Percentiles rank a stretch among this genome's conserved stretches.
phyloP scores from a whole-genome alignment of 1,140 invertebrate genomes.

The Brachionus sp. region DNA sequence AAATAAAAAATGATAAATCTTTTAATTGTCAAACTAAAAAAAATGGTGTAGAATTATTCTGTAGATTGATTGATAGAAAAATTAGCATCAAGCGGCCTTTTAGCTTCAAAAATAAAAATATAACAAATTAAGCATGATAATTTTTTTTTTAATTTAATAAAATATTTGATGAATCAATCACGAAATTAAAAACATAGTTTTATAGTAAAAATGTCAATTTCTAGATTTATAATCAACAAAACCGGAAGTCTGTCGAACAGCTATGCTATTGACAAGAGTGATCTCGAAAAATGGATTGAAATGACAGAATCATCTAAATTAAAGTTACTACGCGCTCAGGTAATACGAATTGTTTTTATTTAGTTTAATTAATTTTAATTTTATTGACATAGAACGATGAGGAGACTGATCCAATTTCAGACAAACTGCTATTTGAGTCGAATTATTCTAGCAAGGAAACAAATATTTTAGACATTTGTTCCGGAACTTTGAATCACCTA shows the following conservation, averaged over 20 bases:
- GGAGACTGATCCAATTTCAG: neutral
- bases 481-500: neutral
- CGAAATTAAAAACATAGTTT: neutral
- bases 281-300: constrained; percentile 24
- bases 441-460: neutral
- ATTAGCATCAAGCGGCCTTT: neutral
- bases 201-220: neutral
- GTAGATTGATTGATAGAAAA: too few relatives aligned
- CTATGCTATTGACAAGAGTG: neutral
- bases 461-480: constrained; percentile 43
- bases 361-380: neutral
- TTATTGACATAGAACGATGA: neutral
- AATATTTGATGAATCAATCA: neutral
- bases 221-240: neutral
- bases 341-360: neutral
- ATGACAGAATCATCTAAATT: constrained; percentile 11
- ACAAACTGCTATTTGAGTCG: neutral
- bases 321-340: neutral
- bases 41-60: too few relatives aligned
- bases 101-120: neutral
- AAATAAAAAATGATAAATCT: too few relatives aligned
- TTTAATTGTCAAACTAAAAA: too few relatives aligned
- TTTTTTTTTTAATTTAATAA: neutral
- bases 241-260: neutral
- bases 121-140: neutral